Evolutionary conservation across 1,140 invertebrate genomes (phyloP), one percentile per base, ranked within the genome.

Genomic region (Leptestheria dahalacensis): DNA sequence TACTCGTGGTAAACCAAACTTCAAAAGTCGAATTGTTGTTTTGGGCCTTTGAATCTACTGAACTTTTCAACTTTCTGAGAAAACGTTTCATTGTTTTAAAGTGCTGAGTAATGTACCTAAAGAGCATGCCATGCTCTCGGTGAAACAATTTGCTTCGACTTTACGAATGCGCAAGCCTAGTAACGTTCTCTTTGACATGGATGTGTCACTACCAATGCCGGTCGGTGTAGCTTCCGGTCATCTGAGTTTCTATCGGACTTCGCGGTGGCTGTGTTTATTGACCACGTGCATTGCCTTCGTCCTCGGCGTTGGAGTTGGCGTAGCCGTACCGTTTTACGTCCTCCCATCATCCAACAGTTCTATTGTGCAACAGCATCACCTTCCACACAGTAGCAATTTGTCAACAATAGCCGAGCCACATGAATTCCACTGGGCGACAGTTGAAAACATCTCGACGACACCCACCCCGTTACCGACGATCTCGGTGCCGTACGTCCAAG

Each of bases 221-320:
- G 33, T 41, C 15, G 33, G 33, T 41, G 33, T 41, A 9, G 6
- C 33, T 41, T 41, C 33, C 33, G 33, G 33, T 41, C 33, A 41
- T 41, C 33, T 41, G 33, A 41, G 33, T 41, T 41, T 41, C 6
- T 41, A 41, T 41, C 33, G 33, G 33, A 41, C 33, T 41, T 41
- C 33, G 33, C 33, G 33, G 23, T 53, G 51, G 51, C 51, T 53
- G 21, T 53, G 51, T 24, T 53, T 53, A 1, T 15, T 53, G 6
- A 24, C 51, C 51, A 53, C 51, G 15, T 53, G 51, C 26, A 11
- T 53, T 15, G 51, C 51, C n/a, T 53, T 53, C 26, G 23, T 21
- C 10, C 51, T 53, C 2, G 51, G 51, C 10, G 51, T 53, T 24
- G 51, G 51, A 21, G 51, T 53, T 53, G 51, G 51, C 25, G 51